phyloP scores from a whole-genome alignment of 92 coral and sea anemone genomes.

The Ricordea florida region DNA sequence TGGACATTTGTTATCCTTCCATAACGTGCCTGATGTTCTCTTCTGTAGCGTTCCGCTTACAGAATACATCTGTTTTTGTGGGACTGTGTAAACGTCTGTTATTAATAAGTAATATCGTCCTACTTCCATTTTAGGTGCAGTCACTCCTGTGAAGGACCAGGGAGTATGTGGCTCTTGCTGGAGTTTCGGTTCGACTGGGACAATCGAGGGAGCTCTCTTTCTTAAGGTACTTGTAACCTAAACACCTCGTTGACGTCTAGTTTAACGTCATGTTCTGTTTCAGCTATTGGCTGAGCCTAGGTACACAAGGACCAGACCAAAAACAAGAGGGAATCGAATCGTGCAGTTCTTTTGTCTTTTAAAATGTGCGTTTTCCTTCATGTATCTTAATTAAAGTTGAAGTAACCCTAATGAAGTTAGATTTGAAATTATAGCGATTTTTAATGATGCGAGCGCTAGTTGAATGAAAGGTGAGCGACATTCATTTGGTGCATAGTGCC shows the following conservation, averaged over 20 bases:
- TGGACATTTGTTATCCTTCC: neutral
- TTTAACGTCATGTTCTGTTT: no score
- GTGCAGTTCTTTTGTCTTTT: no score
- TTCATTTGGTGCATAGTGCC: no score
- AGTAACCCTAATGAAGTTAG: no score
- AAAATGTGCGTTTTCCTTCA: no score
- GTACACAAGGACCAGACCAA: no score
- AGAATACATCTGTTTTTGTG: neutral
- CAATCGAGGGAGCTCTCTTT: conserved; percentile 95
- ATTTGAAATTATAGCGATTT: no score
- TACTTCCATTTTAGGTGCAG: conserved; percentile 73
- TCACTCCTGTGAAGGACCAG: conserved; percentile 97
- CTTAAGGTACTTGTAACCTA: conserved; percentile 52
- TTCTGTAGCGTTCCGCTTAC: neutral
- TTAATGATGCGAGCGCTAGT: no score
- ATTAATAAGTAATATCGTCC: neutral
- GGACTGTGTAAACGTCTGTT: neutral
- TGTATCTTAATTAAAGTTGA: no score
- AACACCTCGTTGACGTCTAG: neutral
- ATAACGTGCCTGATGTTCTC: neutral
- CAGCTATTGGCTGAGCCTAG: no score
- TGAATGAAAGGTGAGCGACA: no score
- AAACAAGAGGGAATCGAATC: no score
- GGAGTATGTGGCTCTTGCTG: conserved; percentile 99
- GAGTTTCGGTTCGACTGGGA: conserved; percentile 97